These are phyloP conservation scores for Baronia brevicornis DNA, from an alignment of 2,888 invertebrate genomes.

Conservation along the genomic window DNA sequence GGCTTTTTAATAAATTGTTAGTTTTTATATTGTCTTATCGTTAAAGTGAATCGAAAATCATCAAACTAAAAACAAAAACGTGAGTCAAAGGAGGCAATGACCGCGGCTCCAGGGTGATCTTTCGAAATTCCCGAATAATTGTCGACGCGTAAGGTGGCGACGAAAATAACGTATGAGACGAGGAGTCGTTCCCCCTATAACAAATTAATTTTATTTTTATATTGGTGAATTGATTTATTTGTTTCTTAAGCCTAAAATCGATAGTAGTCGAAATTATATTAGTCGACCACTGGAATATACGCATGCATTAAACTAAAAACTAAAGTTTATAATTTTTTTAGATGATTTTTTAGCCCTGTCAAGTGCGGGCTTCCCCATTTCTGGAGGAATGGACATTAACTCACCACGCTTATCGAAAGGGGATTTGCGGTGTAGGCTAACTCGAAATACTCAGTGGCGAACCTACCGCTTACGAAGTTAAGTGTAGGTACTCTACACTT, in stretches of 20 bases:
- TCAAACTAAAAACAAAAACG: constrained; percentile 57
- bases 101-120: constrained; percentile 70
- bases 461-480: too few species aligned
- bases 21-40: too few species aligned
- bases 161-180: constrained; percentile 61
- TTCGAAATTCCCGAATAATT: constrained; percentile 73
- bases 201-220: constrained; percentile 70
- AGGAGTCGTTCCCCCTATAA: constrained; percentile 54
- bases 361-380: too few species aligned
- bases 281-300: constrained; percentile 23
- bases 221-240: constrained; percentile 64
- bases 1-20: too few species aligned
- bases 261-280: constrained; percentile 18
- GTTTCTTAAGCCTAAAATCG: constrained; percentile 29
- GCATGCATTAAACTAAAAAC: constrained; percentile 20
- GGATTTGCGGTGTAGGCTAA: too few species aligned
- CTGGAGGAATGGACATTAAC: too few species aligned
- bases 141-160: constrained; percentile 66
- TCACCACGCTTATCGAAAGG: too few species aligned
- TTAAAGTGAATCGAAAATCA: constrained; percentile 14
- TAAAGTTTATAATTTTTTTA: too few species aligned
- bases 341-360: too few species aligned
- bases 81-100: constrained; percentile 62
- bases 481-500: too few species aligned
- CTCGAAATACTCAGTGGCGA: too few species aligned